Base-by-base conservation (phyloP, 2,113 vertebrate species). In the Amblyopsis rosae region DNA sequence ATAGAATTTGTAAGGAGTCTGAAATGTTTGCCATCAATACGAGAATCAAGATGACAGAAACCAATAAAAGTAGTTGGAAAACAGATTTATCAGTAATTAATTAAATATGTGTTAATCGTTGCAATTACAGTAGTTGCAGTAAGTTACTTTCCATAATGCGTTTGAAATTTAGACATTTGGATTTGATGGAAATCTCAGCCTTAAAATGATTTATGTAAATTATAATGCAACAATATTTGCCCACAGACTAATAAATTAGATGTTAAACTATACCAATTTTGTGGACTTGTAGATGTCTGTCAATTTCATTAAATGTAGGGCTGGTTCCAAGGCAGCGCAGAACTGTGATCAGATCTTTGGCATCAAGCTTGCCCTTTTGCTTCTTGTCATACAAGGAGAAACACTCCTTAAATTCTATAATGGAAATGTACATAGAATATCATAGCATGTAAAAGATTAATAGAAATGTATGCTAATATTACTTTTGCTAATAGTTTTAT, bases 351-450 rank as follows among this genome's bases (percentile, higher is more conserved):
- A 99, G 94, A 51, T 99, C 97, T 0, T 89, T 79, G 60, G 91
- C 93, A 1, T 87, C 86, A 12, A 99, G 95, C 91, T 94, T 97
- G 3, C 96, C 96, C 32, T 93, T 95, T 4, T 93, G 94, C 60
- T 94, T 95, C 88, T 96, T 97, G 91, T 99, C 98, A 0, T 98
- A 97, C 59, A 99, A 92, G 0, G 96, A 98, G 76, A 99, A 99
- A 54, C 97, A 99, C 77, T 99, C 98, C 86, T 98, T 99, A 91
- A 94, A 97, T 83, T 97, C 98, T 99, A 88, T 8, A 12, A 58
- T 2, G n/a, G 9, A 47, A 51, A 62, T 9, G 0, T 19, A n/a
- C n/a, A 54, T 9, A 54, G 51, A n/a, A 54, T n/a, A 5, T n/a
- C 13, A 54, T 10, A 15, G 6, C 13, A 12, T 46, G 16, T 33